Evolutionary conservation across 2,888 invertebrate genomes (phyloP).

Genomic region (Nesidiocoris tenuis): DNA sequence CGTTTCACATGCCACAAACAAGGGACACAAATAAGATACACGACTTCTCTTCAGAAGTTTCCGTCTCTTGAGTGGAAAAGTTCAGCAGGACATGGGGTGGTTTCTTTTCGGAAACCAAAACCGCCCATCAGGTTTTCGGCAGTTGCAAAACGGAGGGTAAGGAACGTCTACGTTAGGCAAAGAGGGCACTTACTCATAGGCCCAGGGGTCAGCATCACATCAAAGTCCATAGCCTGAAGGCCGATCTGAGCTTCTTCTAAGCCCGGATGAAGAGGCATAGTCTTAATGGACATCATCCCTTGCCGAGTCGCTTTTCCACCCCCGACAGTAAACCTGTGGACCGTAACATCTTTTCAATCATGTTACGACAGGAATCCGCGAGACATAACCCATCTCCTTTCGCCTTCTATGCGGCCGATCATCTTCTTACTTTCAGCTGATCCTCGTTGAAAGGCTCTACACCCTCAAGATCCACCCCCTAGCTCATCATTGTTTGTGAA

Average conservation of each 20-base stretch:
- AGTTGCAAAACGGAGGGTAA: not conserved
- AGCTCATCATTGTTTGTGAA: constrained; percentile 17
- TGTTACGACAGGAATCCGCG: constrained; percentile 1
- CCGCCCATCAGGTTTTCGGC: not conserved
- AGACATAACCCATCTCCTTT: not conserved
- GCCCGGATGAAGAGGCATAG: not conserved
- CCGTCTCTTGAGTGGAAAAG: not conserved
- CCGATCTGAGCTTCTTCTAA: not conserved
- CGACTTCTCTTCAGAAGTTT: constrained; percentile 30
- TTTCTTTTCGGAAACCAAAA: not conserved
- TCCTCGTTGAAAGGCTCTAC: not conserved
- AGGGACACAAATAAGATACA: constrained; percentile 35
- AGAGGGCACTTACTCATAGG: not conserved
- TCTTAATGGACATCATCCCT: constrained; percentile 13
- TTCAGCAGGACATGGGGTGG: not conserved
- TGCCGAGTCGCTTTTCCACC: not conserved
- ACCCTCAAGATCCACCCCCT: not conserved
- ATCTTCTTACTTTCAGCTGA: not conserved
- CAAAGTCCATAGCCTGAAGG: constrained; percentile 3
- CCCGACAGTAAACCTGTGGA: not conserved
- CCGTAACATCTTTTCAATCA: constrained; percentile 28
- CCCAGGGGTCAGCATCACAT: constrained; percentile 15
- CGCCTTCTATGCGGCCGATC: not conserved
- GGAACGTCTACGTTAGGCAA: not conserved
- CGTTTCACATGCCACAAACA: constrained; percentile 29